Conservation (phyloP, 2,888 invertebrate genomes). For the Scaptomyza flava region DNA sequence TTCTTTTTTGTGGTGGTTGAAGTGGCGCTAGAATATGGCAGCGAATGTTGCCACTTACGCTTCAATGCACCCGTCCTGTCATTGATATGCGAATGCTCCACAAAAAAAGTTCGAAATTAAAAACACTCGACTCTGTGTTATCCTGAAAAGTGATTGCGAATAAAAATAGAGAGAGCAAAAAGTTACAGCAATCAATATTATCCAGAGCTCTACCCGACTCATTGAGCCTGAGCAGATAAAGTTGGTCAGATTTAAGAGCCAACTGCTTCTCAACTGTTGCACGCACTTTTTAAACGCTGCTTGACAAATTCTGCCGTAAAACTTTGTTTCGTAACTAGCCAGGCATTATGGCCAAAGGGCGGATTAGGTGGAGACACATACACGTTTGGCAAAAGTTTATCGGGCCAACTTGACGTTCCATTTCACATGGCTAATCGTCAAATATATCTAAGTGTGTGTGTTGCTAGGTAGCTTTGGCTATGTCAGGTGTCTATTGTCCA, state of each 20-base stretch:
- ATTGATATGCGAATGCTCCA: conserved; percentile 63
- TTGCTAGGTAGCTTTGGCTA: background rate
- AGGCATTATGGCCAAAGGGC: conserved; percentile 13
- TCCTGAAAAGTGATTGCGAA: conserved; percentile 43
- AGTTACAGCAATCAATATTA: conserved; percentile 63
- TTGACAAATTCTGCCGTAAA: conserved; percentile 59
- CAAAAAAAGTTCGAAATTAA: conserved; percentile 74
- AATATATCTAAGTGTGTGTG: conserved; percentile 17
- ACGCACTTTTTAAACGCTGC: conserved; percentile 52
- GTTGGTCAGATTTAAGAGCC: conserved; percentile 30
- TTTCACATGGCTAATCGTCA: conserved; percentile 76
- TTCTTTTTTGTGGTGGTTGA: conserved; percentile 18
- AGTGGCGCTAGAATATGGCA: conserved; percentile 27
- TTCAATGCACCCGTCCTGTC: conserved; percentile 53
- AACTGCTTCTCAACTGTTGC: conserved; percentile 49
- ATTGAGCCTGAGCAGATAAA: conserved; percentile 36
- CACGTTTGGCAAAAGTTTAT: conserved; percentile 32
- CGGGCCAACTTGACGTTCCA: conserved; percentile 54
- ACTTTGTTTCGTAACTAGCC: conserved; percentile 34
- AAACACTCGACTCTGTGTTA: conserved; percentile 73
- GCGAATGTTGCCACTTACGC: conserved; percentile 62
- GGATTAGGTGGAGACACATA: background rate
- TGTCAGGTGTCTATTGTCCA: conserved; percentile 43
- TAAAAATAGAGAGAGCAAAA: conserved; percentile 22
- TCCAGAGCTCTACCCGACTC: conserved; percentile 39